Evolutionary conservation across 2,888 invertebrate genomes (phyloP), one percentile per base, ranked within the genome.

Genomic region (Plebejus melissa): DNA sequence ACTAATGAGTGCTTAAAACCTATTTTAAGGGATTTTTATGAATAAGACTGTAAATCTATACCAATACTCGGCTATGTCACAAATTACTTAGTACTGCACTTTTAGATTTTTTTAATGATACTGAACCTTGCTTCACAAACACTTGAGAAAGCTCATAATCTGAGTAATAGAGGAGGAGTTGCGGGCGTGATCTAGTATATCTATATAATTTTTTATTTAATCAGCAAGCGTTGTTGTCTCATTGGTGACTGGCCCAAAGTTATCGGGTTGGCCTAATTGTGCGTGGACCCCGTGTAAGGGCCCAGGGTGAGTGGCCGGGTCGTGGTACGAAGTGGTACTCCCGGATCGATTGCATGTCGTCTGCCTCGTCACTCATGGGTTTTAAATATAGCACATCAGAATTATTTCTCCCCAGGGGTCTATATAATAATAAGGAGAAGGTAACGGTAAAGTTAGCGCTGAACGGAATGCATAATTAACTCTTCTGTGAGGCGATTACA

Each of bases 241-340:
- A 13, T 54, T 54, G 54, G 41, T 41, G 11, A 13, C 16, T 54
- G 54, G 9, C 46, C 46, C 9, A 9, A 46, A 6, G 22, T 58
- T 58, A 58, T 22, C n/a, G 22, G 58, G 58, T 71, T 70, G 54
- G 46, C 72, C 74, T 69, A 36, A 69, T 65, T 74, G 79, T 82
- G 81, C 84, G 84, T 84, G 82, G 82, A 83, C 77, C 82, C 82
- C 80, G 81, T 82, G 76, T 74, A 74, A 78, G 78, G 76, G 77
- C 70, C 80, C 69, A 85, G 88, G 93, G 92, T 93, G 87, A 90
- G 79, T 92, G 93, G 85, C 91, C 92, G 86, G 81, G 78, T 78
- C 88, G 79, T 84, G 89, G 89, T 80, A 90, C 92, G 60, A 84
- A 78, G 80, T 86, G 87, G 85, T 79, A 81, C 71, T 28, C 28